Percentiles rank a stretch among this genome's conserved stretches.
Conservation (phyloP, 2,113 vertebrate genomes). For the Hydrochoerus hydrochaeris region DNA sequence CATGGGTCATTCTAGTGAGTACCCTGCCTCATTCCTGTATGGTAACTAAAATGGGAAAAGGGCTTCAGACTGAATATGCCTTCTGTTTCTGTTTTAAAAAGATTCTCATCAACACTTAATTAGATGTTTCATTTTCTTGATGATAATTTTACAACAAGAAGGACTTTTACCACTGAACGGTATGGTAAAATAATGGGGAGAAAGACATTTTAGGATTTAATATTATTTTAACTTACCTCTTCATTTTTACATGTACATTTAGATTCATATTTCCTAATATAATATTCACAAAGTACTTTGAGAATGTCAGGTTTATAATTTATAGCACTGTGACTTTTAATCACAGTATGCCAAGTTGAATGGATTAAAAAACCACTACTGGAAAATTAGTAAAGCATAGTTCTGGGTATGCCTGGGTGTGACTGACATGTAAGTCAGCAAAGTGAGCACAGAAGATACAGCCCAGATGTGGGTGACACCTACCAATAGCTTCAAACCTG, state of each 20-base stretch:
- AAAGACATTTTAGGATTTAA: neutral
- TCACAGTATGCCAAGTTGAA: neutral
- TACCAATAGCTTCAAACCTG: neutral
- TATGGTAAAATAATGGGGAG: constrained; percentile 58
- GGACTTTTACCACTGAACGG: neutral
- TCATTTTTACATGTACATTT: constrained; percentile 13
- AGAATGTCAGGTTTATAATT: neutral
- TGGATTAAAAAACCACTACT: neutral
- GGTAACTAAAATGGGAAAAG: constrained; percentile 39
- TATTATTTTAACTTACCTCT: constrained; percentile 53
- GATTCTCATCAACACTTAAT: constrained; percentile 1
- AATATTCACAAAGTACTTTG: constrained; percentile 11
- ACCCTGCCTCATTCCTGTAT: neutral
- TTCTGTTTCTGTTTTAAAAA: neutral
- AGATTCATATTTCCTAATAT: neutral
- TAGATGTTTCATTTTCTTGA: constrained; percentile 39
- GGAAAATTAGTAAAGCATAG: neutral
- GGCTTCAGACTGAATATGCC: neutral
- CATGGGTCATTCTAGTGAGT: neutral
- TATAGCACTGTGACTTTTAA: neutral
- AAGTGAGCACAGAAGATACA: neutral
- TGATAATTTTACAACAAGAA: constrained; percentile 59
- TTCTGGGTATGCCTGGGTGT: neutral
- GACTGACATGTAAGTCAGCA: neutral
- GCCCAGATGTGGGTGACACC: neutral